Percentiles rank a stretch among this genome's conserved stretches.
These are phyloP conservation scores for Crioceris asparagi DNA, from an alignment of 2,888 invertebrate species.

Conservation along the genomic window DNA sequence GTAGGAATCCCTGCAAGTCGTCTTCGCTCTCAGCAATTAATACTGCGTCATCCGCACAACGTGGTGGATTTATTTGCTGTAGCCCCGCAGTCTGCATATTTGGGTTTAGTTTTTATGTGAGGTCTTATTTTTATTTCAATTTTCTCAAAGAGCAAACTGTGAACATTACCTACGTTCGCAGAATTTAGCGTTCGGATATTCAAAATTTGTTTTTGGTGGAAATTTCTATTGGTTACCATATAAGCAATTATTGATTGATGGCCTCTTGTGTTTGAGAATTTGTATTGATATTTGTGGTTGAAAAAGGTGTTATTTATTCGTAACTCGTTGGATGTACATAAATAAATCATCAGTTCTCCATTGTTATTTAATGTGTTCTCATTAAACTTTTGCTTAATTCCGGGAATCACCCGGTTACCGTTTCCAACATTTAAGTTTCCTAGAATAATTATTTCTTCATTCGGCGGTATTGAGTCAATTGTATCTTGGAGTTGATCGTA, in stretches of 20 bases:
- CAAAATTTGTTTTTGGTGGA: background rate
- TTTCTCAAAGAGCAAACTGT: too few species aligned
- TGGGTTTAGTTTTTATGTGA: too few species aligned
- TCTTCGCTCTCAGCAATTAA: too few species aligned
- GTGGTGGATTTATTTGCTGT: background rate
- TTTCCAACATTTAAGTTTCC: background rate
- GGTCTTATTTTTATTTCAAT: background rate
- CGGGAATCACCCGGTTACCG: background rate
- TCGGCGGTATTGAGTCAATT: background rate
- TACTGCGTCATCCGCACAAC: too few species aligned
- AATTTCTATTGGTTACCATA: background rate
- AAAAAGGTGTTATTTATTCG: too few species aligned
- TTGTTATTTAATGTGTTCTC: conserved; percentile 1
- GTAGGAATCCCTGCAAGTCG: too few species aligned
- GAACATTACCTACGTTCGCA: too few species aligned
- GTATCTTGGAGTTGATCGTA: background rate
- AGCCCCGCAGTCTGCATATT: background rate
- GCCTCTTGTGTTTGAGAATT: background rate
- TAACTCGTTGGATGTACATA: background rate
- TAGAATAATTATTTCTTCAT: background rate
- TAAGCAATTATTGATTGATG: background rate
- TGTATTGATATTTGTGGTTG: background rate
- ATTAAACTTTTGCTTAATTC: background rate
- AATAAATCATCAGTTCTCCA: background rate
- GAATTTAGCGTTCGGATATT: background rate